phyloP scores from a whole-genome alignment of 2,113 vertebrate genomes.

The Siphamia tubifer region DNA sequence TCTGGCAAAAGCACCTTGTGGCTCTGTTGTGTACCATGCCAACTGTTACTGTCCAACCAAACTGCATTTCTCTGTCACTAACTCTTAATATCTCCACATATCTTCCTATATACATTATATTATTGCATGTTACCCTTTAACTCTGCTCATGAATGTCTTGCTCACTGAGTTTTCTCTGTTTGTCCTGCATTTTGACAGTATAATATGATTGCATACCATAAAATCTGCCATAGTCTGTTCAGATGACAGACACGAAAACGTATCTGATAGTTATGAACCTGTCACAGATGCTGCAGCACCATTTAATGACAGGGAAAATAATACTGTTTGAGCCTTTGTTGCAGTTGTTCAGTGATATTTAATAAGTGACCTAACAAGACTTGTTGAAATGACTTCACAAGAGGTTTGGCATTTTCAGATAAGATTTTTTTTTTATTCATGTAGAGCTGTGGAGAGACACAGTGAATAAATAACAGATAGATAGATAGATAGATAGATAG shows the following conservation, averaged over 20 bases:
- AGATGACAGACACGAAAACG: background rate
- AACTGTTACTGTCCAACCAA: slow-evolving; percentile 36
- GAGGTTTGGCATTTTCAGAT: slow-evolving; percentile 51
- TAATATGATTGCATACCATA: no score
- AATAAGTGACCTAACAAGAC: slow-evolving; percentile 34
- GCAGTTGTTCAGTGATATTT: slow-evolving; percentile 39
- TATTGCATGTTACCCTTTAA: no score
- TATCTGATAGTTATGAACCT: background rate
- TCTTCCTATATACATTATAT: background rate
- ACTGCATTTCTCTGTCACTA: slow-evolving; percentile 20
- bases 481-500: background rate
- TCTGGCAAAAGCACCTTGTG: slow-evolving; percentile 60
- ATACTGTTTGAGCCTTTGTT: slow-evolving; percentile 16
- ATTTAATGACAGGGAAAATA: slow-evolving; percentile 1
- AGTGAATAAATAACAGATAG: background rate
- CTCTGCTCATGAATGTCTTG: no score
- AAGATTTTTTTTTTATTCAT: background rate
- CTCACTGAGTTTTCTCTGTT: no score
- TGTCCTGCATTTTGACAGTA: no score
- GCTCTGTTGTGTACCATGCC: slow-evolving; percentile 42
- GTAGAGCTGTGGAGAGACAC: background rate
- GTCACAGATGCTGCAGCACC: slow-evolving; percentile 16
- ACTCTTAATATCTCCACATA: background rate
- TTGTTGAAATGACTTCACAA: slow-evolving; percentile 35
- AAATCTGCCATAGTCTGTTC: background rate